A percentile compares a stretch with the other conserved stretches of the same genome.
Evolutionary conservation across 2,113 vertebrate genomes (phyloP).

Genomic region (Furnarius figulus): DNA sequence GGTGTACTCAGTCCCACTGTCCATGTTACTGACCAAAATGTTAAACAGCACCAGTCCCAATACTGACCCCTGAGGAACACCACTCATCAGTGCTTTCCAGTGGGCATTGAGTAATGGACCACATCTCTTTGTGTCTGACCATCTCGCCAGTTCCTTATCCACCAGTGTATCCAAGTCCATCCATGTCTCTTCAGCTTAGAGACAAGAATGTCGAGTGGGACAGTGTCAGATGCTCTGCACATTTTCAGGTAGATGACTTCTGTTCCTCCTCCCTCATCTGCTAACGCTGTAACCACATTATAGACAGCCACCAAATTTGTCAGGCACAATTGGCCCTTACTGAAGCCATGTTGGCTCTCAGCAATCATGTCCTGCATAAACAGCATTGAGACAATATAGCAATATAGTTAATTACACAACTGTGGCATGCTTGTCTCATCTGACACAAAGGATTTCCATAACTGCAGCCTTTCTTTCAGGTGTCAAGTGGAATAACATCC

Average conservation of each 20-base stretch:
- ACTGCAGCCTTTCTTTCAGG: neutral
- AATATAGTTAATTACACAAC: neutral
- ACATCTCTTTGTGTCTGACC: neutral
- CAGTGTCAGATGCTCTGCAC: neutral
- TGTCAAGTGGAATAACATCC: slow-evolving; percentile 1
- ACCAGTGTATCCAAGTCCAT: neutral
- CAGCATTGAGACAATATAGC: neutral
- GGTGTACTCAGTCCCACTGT: neutral
- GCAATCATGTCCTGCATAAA: neutral
- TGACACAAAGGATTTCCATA: neutral
- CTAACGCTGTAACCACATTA: neutral
- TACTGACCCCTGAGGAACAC: neutral
- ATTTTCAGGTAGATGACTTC: neutral
- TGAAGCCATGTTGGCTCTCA: neutral
- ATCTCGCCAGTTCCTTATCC: neutral
- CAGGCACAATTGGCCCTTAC: neutral
- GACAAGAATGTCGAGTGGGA: neutral
- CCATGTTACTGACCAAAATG: neutral
- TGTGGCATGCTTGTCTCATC: neutral
- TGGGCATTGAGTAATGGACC: neutral
- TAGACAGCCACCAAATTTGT: neutral
- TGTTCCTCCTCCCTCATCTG: neutral
- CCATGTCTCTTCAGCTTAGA: neutral
- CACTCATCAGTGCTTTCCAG: neutral
- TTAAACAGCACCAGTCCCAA: neutral